These are phyloP conservation scores for Bombus cullumanus DNA, from an alignment of 1,140 invertebrate species.

Conservation along the genomic window DNA sequence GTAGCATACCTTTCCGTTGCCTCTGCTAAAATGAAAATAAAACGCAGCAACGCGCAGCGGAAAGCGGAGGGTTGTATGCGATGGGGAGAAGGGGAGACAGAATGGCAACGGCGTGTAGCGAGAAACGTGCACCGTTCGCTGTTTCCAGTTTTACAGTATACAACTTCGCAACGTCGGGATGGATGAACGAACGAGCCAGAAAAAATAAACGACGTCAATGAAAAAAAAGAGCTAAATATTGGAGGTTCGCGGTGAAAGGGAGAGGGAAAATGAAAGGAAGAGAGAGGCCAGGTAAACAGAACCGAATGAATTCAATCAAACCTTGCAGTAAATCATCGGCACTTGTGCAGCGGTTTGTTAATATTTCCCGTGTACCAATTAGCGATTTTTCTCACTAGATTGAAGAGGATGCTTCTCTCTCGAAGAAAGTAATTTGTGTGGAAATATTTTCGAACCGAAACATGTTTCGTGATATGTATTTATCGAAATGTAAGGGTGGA, in stretches of 20 bases:
- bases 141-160: slow-evolving; percentile 67
- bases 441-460: neutral
- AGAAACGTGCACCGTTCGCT: slow-evolving; percentile 64
- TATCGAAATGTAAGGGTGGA: neutral
- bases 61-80: slow-evolving; percentile 49
- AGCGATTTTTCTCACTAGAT: slow-evolving; percentile 61
- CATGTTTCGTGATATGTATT: neutral
- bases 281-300: slow-evolving; percentile 65
- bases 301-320: slow-evolving; percentile 78
- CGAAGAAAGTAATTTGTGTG: slow-evolving; percentile 24
- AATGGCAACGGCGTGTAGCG: slow-evolving; percentile 45
- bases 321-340: slow-evolving; percentile 78
- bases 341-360: slow-evolving; percentile 71
- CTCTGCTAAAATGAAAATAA: slow-evolving; percentile 68
- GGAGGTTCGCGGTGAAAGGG: slow-evolving; percentile 35
- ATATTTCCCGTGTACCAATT: slow-evolving; percentile 75
- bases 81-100: slow-evolving; percentile 21
- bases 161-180: slow-evolving; percentile 62
- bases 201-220: slow-evolving; percentile 60
- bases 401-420: slow-evolving; percentile 21
- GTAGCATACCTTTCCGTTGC: slow-evolving; percentile 54
- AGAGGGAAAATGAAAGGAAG: slow-evolving; percentile 18
- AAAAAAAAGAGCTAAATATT: slow-evolving; percentile 60
- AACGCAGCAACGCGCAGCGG: slow-evolving; percentile 59
- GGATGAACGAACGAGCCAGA: slow-evolving; percentile 59